phyloP scores from a whole-genome alignment of 2,113 vertebrate species.

The Eidolon helvum region DNA sequence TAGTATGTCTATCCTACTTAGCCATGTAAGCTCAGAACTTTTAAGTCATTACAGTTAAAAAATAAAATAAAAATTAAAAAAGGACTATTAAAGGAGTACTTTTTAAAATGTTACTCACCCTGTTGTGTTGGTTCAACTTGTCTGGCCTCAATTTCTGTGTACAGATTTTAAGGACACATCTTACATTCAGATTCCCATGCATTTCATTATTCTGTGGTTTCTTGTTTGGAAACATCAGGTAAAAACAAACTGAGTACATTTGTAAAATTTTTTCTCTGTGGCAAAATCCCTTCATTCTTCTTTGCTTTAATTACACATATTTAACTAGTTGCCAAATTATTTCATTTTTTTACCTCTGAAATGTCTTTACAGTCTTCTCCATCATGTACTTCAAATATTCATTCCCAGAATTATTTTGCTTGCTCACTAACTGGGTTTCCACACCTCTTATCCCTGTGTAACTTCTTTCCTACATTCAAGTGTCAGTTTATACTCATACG shows the following conservation, averaged over 20 bases:
- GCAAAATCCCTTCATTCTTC: neutral
- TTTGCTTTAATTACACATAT: neutral
- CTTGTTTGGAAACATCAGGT: neutral
- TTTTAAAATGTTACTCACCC: neutral
- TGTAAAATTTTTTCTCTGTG: slow-evolving; percentile 33
- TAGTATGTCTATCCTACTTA: neutral
- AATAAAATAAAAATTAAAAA: neutral
- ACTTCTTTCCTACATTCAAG: neutral
- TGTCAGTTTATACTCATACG: neutral
- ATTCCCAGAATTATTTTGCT: neutral
- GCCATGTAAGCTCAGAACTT: neutral
- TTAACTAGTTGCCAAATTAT: neutral
- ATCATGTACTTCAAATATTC: neutral
- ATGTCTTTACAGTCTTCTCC: neutral
- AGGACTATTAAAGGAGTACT: neutral
- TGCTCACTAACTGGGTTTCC: neutral
- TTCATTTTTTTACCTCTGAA: neutral
- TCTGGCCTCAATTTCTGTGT: neutral
- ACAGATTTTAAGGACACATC: neutral
- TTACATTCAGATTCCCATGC: neutral
- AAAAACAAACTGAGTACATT: slow-evolving; percentile 28
- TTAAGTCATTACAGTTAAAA: neutral
- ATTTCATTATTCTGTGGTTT: slow-evolving; percentile 13
- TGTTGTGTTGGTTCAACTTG: neutral
- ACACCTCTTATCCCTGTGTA: neutral